phyloP scores from a whole-genome alignment of 2,888 invertebrate genomes.

The Morinoia aosen region DNA sequence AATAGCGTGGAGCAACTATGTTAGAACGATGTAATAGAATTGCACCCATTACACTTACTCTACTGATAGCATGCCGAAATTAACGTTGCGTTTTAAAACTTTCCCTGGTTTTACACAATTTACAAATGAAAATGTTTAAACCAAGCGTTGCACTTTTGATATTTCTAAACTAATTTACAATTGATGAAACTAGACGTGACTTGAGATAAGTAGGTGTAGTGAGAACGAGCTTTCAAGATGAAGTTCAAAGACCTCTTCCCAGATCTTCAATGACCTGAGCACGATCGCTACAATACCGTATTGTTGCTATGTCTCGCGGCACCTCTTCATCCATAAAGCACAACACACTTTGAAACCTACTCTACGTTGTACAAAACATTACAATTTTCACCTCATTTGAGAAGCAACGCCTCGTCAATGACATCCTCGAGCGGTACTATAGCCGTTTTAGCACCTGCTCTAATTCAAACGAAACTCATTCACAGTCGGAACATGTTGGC shows the following conservation, averaged over 20 bases:
- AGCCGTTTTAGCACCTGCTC: neutral
- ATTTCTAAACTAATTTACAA: no score
- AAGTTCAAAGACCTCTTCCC: neutral
- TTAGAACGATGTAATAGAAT: no score
- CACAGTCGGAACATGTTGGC: neutral
- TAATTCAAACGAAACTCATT: neutral
- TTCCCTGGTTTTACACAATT: no score
- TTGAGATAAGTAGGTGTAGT: no score
- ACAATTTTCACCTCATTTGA: neutral
- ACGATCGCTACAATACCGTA: neutral
- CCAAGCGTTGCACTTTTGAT: no score
- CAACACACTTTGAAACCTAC: neutral
- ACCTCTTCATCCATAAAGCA: neutral
- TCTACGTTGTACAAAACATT: no score
- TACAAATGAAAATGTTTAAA: no score
- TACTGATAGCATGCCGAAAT: no score
- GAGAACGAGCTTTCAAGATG: neutral
- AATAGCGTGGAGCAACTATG: no score
- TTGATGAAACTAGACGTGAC: no score
- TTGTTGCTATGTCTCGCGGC: neutral
- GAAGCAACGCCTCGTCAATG: neutral
- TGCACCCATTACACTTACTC: no score
- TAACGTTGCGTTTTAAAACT: no score
- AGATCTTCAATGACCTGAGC: neutral
- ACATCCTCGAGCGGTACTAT: neutral